Base-by-base conservation (phyloP, 2,113 vertebrate species). In the Dolichallabes microphthalmus region DNA sequence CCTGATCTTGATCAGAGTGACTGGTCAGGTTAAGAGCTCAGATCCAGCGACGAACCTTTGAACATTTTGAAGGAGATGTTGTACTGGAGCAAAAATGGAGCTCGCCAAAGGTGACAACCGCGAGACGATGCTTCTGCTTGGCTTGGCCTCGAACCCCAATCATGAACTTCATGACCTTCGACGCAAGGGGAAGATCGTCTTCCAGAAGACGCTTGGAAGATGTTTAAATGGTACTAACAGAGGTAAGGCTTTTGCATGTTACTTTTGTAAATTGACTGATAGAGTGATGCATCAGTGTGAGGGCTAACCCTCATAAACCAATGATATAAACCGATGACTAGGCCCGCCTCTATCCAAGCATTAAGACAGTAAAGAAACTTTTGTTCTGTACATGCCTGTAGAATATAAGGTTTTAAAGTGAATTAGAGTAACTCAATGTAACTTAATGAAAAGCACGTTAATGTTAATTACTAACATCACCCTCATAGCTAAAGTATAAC, bases 181-280 rank as follows among this genome's bases (percentile, higher is more conserved):
- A 64, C 87, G 90, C 73, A 92, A 88, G 57, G 91, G 92, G 69
- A 90, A 89, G 88, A 89, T 90, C 32, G 88, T 93, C 80, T 89
- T 93, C 82, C 91, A 87, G 86, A 92, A 50, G 86, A 91, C 90
- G 0, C 84, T 94, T 73, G 85, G 90, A 74, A 88, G 88, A 10
- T 92, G 89, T 88, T 79, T 91, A 39, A 89, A 71, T 2, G 11
- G 90, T 80, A 82, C 91, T 82, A 86, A 92, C 85, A 91, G 85
- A 94, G 94, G 94, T 82, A 88, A 86, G 66, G 52, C 52, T 76
- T 68, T 58, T 64, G 25, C n/a, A 45, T 2, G 8, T 17, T n/a
- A 11, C 82, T 6, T 76, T 14, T 50, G 0, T 64, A 35, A 75
- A 69, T 7, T 45, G 45, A 19, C 17, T 66, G 32, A 30, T 25